Evolutionary conservation across 2,888 invertebrate species (phyloP), one percentile per base, ranked within the genome.

Genomic region (Phyllotreta cruciferae): DNA sequence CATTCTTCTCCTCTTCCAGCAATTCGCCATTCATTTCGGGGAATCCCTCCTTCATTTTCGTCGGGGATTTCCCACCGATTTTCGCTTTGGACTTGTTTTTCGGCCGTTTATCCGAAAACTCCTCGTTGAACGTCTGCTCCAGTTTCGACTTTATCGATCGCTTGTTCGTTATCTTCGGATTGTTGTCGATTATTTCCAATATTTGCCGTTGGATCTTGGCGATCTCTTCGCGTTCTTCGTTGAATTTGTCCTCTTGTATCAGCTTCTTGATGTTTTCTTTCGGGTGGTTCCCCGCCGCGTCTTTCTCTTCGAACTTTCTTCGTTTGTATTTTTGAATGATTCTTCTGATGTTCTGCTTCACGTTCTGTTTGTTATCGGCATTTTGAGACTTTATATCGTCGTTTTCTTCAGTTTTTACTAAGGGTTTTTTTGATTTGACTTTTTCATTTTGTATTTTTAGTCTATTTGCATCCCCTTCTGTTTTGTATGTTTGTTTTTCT

Each of bases 161-260:
- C 77, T 78, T 84, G 78, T 67, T 85, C 63, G 75, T 81, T 79
- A 79, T 84, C 77, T 79, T 85, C 73, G 70, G 84, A 80, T 74
- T 84, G 74, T 70, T 82, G 72, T 79, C 82, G 72, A 78, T 84
- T 73, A 78, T 83, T 66, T 80, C 84, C 76, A 79, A 82, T 76
- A 77, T 83, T 76, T 77, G 82, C 74, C 65, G 78, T 77, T 76
- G 84, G 67, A 80, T 83, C 79, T 82, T 83, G 75, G 60, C 77
- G 69, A 69, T 80, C 74, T 83, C 82, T 63, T 85, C 84, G 68
- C 82, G 80, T 75, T 84, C 81, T 64, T 82, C 80, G 56, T 78
- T 80, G 10, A 79, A 79, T 67, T 78, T 80, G 70, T 84, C 83
- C 64, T 77, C 73, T 62, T 79, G 73, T n/a, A 78, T 77, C 14